These are phyloP conservation scores for Lepus oiostolus DNA, from an alignment of 2,797 vertebrate genomes.

Conservation along the genomic window DNA sequence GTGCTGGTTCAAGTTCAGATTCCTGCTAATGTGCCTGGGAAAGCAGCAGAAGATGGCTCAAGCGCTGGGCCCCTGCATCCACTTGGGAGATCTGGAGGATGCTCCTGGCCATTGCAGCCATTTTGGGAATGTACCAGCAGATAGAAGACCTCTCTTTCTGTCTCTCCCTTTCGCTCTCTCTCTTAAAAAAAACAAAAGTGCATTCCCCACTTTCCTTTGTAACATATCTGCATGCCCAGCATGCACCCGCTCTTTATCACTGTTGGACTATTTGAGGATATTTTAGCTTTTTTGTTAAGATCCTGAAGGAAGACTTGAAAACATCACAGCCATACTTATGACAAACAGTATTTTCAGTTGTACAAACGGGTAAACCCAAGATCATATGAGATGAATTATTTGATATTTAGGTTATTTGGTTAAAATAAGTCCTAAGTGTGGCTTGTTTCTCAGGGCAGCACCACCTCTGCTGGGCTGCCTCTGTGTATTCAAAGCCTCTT, in stretches of 20 bases:
- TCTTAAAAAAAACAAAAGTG: too few species aligned
- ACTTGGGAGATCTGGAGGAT: too few species aligned
- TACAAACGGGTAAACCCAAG: not conserved
- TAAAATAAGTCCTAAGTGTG: slow-evolving; percentile 4
- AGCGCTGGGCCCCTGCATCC: too few species aligned
- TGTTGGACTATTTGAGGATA: not conserved
- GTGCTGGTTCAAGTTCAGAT: too few species aligned
- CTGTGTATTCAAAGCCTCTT: not conserved
- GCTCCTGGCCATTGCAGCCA: too few species aligned
- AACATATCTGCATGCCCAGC: not conserved
- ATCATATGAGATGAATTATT: not conserved
- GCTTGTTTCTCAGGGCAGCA: not conserved
- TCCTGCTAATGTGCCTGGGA: too few species aligned
- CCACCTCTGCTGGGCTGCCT: not conserved
- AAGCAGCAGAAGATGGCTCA: too few species aligned
- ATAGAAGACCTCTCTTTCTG: too few species aligned
- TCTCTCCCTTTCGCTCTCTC: too few species aligned
- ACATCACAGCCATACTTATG: not conserved
- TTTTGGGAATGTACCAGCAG: too few species aligned
- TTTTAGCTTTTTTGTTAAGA: not conserved
- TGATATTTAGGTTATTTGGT: not conserved
- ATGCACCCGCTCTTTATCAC: not conserved
- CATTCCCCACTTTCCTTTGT: not conserved
- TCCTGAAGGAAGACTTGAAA: not conserved
- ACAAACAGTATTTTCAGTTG: not conserved